A percentile compares a stretch with the other conserved stretches of the same genome.
These are phyloP conservation scores for Pyxicephalus adspersus DNA, from an alignment of 2,113 vertebrate genomes.

Conservation along the genomic window DNA sequence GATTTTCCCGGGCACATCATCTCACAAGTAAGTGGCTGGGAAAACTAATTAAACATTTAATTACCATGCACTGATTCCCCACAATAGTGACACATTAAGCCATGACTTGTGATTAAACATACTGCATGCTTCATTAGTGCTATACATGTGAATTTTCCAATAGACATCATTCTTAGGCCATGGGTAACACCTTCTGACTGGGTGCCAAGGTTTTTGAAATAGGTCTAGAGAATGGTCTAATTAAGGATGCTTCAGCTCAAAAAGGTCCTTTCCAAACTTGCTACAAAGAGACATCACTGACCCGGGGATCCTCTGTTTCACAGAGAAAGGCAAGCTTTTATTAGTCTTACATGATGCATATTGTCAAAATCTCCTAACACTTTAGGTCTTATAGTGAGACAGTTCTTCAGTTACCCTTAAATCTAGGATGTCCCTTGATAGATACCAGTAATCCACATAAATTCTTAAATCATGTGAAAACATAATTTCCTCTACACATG, in stretches of 20 bases:
- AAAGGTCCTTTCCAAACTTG: not conserved
- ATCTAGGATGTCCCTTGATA: no score
- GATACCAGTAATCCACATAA: no score
- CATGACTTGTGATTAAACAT: conserved; percentile 48
- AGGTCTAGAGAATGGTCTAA: not conserved
- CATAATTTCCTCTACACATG: no score
- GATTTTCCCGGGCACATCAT: conserved; percentile 6
- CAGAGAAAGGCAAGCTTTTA: not conserved
- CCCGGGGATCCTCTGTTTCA: no score
- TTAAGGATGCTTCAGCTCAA: not conserved
- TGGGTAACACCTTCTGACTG: conserved; percentile 37
- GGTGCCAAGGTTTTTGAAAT: conserved; percentile 1
- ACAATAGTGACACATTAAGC: conserved; percentile 39
- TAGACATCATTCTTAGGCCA: conserved; percentile 22
- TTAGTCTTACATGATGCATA: no score
- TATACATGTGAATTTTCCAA: conserved; percentile 41
- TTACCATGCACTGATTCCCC: conserved; percentile 20
- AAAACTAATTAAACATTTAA: conserved; percentile 45
- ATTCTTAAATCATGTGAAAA: no score
- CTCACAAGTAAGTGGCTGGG: conserved; percentile 36
- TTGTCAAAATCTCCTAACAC: no score
- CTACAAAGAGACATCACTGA: not conserved
- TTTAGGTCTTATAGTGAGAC: no score
- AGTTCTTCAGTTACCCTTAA: no score
- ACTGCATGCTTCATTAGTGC: conserved; percentile 43